Evolutionary conservation across 2,888 invertebrate species (phyloP).

Genomic region (Meganola albula): DNA sequence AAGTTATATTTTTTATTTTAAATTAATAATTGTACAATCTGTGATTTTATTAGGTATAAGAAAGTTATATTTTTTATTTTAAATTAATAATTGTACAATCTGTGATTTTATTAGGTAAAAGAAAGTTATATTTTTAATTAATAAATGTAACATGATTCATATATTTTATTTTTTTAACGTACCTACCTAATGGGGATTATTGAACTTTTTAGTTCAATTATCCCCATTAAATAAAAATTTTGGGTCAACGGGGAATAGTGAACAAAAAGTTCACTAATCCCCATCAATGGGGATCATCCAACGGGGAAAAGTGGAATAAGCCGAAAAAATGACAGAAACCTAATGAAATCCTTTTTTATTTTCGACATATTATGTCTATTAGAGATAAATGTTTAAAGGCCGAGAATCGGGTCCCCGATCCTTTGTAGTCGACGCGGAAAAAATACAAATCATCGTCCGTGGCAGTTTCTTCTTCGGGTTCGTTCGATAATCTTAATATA

Average conservation of each 20-base stretch:
- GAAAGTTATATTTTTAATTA: not conserved
- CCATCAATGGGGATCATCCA: constrained; percentile 6
- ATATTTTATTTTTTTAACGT: constrained; percentile 3
- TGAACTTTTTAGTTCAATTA: constrained; percentile 7
- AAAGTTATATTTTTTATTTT: constrained; percentile 1
- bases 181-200: constrained; percentile 6
- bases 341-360: too few species aligned
- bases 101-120: not conserved
- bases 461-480: too few species aligned
- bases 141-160: constrained; percentile 1
- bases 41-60: not conserved
- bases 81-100: not conserved
- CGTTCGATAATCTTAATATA: too few species aligned
- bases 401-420: too few species aligned
- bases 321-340: too few species aligned
- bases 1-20: too few species aligned
- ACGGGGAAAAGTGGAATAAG: too few species aligned
- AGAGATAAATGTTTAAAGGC: too few species aligned
- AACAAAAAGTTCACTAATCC: constrained; percentile 9
- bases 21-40: not conserved
- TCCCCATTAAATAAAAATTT: constrained; percentile 9
- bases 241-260: constrained; percentile 9
- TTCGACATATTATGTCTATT: too few species aligned
- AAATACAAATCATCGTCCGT: too few species aligned
- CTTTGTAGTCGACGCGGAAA: too few species aligned